Evolutionary conservation across 2,113 vertebrate genomes (phyloP).

Genomic region (Sturnira hondurensis): DNA sequence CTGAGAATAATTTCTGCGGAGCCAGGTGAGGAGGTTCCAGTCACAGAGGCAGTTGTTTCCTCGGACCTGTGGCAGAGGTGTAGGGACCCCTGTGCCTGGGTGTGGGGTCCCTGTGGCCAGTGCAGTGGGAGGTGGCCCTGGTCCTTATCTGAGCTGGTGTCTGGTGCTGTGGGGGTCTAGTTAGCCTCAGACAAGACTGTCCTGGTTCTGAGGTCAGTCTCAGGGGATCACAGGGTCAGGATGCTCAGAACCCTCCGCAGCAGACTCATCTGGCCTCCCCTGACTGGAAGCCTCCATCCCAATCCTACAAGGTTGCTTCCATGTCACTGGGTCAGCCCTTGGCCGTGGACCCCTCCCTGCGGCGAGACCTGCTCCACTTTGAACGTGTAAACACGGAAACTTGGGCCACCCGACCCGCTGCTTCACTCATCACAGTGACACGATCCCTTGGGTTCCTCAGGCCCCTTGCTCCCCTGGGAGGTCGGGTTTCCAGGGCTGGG

Average conservation of each 20-base stretch:
- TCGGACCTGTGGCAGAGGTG: background rate
- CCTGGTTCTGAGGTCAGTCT: background rate
- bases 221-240: background rate
- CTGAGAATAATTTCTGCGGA: background rate
- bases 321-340: background rate
- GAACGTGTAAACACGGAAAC: background rate
- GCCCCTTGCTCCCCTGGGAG: background rate
- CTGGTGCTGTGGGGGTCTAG: background rate
- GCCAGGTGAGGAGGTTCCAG: rapidly evolving
- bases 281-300: too few relatives aligned
- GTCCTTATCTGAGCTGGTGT: rapidly evolving
- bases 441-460: background rate
- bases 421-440: background rate
- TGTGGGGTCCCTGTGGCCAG: background rate
- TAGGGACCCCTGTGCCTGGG: background rate
- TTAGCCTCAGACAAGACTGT: background rate
- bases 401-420: background rate
- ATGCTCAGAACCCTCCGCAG: background rate
- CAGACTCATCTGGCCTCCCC: background rate
- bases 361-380: background rate
- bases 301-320: rapidly evolving
- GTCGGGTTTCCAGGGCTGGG: background rate
- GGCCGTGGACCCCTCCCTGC: background rate
- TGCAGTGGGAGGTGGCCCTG: background rate
- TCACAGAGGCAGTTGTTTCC: too few relatives aligned